Evolutionary conservation across 2,797 vertebrate species (phyloP), one percentile per base, ranked within the genome.

Genomic region (Molossus alvarezi): DNA sequence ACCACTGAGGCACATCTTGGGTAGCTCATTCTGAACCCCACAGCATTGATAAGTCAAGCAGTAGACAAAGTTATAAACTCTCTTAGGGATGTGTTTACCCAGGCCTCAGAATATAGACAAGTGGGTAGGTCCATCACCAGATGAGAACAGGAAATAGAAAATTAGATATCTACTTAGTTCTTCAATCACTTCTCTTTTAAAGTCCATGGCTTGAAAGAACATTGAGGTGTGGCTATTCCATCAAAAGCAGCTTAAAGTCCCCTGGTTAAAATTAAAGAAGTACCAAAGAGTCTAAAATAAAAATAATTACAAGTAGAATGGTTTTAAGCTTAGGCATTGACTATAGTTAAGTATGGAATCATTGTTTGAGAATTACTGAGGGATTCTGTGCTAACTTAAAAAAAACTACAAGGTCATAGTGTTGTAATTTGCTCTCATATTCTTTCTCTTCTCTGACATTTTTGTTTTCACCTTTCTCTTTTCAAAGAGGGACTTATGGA

Each of bases 281-380:
- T 18, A 84, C 82, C 62, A 80, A 89, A 95, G 90, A 96, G 73
- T 96, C 62, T 81, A 83, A 92, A 96, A 85, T 96, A 91, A 96
- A 92, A 96, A 92, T 90, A 96, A 97, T 95, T 96, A 51, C 57
- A 82, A 81, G 21, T 27, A 90, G 33, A 89, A 92, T 75, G 27
- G 18, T 83, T 90, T 95, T 95, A 73, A 72, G 23, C 3, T 88
- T 95, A 95, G 51, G 72, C 82, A 96, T 93, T 93, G 87, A 65
- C 83, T 79, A 21, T 75, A 69, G 69, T 93, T 97, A 95, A 95
- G 65, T 87, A 72, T 41, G 84, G 95, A 95, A 92, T 94, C 85
- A 96, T 95, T 96, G 64, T 95, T 82, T 95, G 48, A 89, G 82
- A 94, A 95, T 90, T 92, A 89, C 75, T 73, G 55, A 60, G 45